Conservation (phyloP, 2,797 vertebrate species). For the Erpetoichthys calabaricus region DNA sequence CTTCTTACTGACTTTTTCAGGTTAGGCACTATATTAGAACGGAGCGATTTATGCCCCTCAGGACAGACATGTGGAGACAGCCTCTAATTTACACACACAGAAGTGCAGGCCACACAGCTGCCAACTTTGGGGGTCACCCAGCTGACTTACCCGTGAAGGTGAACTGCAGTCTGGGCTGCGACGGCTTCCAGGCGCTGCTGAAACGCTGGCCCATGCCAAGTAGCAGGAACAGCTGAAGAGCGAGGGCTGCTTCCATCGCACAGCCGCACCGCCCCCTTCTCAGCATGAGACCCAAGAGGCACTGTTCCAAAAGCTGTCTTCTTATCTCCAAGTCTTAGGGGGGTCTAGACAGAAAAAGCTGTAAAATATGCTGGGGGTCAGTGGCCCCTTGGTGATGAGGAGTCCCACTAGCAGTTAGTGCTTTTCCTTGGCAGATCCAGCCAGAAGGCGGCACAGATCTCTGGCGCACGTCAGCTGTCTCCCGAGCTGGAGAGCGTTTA, state of each 20-base stretch:
- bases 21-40: no score
- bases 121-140: no score
- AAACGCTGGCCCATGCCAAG: conserved; percentile 29
- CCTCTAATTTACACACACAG: no score
- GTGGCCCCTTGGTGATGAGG: no score
- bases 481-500: background rate
- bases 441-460: conserved; percentile 16
- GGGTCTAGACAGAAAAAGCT: no score
- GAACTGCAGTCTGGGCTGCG: conserved; percentile 55
- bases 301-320: background rate
- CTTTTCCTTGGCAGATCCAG: background rate
- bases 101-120: no score
- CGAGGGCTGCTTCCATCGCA: conserved; percentile 17
- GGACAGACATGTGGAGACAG: no score
- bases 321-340: no score
- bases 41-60: no score
- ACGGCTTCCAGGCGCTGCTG: conserved; percentile 46
- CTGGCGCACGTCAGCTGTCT: conserved; percentile 26
- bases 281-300: background rate
- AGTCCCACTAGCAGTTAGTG: no score
- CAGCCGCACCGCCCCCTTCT: background rate
- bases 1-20: no score
- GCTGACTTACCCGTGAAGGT: conserved; percentile 32
- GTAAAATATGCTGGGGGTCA: no score
- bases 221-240: conserved; percentile 27